These are phyloP conservation scores for Paramormyrops hopkinsi DNA, from an alignment of 2,797 vertebrate genomes.

Conservation along the genomic window DNA sequence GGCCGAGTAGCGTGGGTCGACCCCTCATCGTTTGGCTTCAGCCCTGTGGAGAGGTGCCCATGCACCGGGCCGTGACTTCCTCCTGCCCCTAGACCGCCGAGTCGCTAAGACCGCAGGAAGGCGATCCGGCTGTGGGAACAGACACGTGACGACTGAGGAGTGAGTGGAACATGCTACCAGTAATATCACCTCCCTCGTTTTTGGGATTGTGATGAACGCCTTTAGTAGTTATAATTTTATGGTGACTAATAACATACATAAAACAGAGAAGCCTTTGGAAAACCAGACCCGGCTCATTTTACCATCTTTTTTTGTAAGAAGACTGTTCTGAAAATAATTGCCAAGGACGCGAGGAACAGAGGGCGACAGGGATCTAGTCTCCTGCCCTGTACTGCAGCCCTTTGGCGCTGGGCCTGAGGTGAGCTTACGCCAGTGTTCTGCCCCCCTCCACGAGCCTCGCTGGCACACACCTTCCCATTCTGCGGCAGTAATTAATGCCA, in stretches of 20 bases:
- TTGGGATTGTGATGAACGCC: background rate
- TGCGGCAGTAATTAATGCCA: conserved; percentile 59
- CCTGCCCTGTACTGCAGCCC: background rate
- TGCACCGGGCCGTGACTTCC: background rate
- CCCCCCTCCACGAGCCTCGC: background rate
- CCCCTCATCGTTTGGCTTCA: background rate
- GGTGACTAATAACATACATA: background rate
- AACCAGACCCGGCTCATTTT: background rate
- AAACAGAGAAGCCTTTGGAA: background rate
- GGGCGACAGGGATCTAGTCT: background rate
- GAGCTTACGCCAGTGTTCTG: background rate
- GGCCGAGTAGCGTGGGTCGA: background rate
- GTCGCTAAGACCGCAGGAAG: background rate
- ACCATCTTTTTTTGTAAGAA: background rate
- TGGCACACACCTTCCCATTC: conserved; percentile 26
- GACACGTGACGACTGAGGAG: background rate
- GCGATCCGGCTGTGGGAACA: background rate
- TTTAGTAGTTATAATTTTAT: background rate
- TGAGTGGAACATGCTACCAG: background rate
- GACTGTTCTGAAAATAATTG: background rate
- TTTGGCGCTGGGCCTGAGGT: background rate
- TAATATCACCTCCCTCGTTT: background rate
- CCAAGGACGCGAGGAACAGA: background rate
- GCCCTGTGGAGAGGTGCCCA: background rate
- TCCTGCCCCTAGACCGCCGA: background rate